Base-by-base conservation (phyloP, 2,113 vertebrate genomes). In the Pangasianodon hypophthalmus region DNA sequence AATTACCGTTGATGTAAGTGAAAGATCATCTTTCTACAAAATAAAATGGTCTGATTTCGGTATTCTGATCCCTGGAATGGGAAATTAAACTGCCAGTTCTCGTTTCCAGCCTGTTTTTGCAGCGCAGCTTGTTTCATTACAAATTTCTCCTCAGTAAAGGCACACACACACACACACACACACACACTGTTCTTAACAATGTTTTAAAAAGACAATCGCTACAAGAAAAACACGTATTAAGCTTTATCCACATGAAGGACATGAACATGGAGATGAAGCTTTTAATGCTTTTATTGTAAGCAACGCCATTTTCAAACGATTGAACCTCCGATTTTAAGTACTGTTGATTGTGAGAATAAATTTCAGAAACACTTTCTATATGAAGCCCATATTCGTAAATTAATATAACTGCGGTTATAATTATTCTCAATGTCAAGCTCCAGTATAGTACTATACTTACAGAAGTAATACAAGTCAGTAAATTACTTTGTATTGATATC, bases 141-240 rank as follows among this genome's bases (percentile, higher is more conserved):
- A 56, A 79, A 86, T 62, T 69, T 62, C 88, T 87, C 91, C 85
- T n/a, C 92, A 94, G 86, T 93, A 94, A 96, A 96, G 96, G 96
- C 96, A 96, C 96, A 94, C 93, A 92, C 91, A 85, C 96, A 96
- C 73, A 92, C 91, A 85, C 96, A 96, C 96, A 96, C 96, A 94
- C 93, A 92, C 91, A 85, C 96, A 96, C 73, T 29, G 10, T n/a
- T 67, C 29, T n/a, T 11, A 29, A 13, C 7, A 3, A 67, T 10
- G 29, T 37, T 13, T n/a, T 13, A 13, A n/a, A 67, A n/a, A 69
- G 21, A 75, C 37, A 44, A 9, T 48, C 2, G 1, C 18, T 52
- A 80, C 48, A 8, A 80, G 4, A 91, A 93, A 44, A 94, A 94
- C 91, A 91, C 48, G 21, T 77, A 9, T 90, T 90, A 91, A 90